phyloP scores from a whole-genome alignment of 2,888 invertebrate species.

The Drosophila phalerata region DNA sequence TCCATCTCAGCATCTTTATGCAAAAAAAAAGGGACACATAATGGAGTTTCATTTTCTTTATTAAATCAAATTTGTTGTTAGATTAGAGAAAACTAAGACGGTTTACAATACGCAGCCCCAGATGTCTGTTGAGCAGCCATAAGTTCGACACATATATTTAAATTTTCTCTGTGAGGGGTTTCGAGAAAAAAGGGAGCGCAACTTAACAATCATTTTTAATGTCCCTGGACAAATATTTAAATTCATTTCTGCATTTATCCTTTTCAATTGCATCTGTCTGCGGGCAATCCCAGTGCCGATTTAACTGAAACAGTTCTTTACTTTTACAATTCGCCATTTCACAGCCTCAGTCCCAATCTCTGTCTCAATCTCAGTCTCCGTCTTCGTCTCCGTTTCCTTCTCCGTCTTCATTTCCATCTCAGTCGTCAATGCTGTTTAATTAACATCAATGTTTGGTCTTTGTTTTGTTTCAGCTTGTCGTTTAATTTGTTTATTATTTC shows the following conservation, averaged over 20 bases:
- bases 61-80: conserved; percentile 73
- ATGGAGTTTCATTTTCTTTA: conserved; percentile 67
- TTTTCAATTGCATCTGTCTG: conserved; percentile 29
- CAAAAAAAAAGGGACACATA: conserved; percentile 40
- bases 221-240: conserved; percentile 66
- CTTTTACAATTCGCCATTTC: conserved; percentile 10
- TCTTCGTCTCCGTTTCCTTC: conserved; percentile 2
- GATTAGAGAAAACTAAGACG: conserved; percentile 37
- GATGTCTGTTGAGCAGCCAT: conserved; percentile 23
- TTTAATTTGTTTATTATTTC: conserved; percentile 42
- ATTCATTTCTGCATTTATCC: conserved; percentile 62
- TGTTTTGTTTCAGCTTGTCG: conserved; percentile 32
- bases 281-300: conserved; percentile 20
- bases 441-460: conserved; percentile 47
- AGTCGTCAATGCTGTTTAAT: conserved; percentile 58
- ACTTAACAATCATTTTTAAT: conserved; percentile 27
- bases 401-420: not conserved
- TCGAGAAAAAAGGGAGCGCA: not conserved
- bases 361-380: not conserved
- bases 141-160: conserved; percentile 21
- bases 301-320: conserved; percentile 11
- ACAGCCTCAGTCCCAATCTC: not conserved
- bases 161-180: not conserved
- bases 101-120: conserved; percentile 8
- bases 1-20: conserved; percentile 20